A percentile compares a stretch with the other conserved stretches of the same genome.
These are phyloP conservation scores for Actinernus sp. DNA, from an alignment of 92 coral and sea anemone genomes.

Conservation along the genomic window DNA sequence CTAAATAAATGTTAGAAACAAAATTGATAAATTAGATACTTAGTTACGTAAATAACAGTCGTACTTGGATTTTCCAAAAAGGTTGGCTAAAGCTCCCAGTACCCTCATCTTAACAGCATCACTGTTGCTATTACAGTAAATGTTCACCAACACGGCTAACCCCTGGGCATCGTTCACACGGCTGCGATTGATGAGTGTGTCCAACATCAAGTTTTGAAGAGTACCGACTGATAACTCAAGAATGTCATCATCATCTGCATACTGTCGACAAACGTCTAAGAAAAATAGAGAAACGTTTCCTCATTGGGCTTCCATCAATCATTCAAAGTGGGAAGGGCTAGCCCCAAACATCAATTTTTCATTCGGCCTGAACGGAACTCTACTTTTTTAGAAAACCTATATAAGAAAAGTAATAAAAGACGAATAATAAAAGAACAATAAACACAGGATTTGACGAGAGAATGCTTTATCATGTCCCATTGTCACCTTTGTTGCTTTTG, in stretches of 20 bases:
- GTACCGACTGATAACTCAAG: conserved; percentile 77
- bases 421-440: too few relatives aligned
- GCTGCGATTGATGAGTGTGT: conserved; percentile 74
- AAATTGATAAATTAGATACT: neutral
- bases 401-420: too few relatives aligned
- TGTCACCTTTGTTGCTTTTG: too few relatives aligned
- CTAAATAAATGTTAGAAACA: neutral
- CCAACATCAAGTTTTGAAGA: conserved; percentile 76
- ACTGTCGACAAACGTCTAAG: conserved; percentile 71
- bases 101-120: conserved; percentile 58
- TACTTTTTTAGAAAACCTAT: too few relatives aligned
- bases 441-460: too few relatives aligned
- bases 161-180: conserved; percentile 83
- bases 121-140: conserved; percentile 51
- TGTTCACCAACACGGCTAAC: conserved; percentile 52
- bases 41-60: too few relatives aligned
- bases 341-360: too few relatives aligned
- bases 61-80: conserved; percentile 80
- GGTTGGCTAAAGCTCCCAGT: conserved; percentile 81
- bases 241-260: conserved; percentile 69
- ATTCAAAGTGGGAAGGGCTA: too few relatives aligned
- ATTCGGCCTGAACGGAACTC: too few relatives aligned
- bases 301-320: neutral
- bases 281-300: neutral
- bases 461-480: too few relatives aligned